Evolutionary conservation across 2,888 invertebrate genomes (phyloP), one percentile per base, ranked within the genome.

Genomic region (Myopa tessellatipennis): DNA sequence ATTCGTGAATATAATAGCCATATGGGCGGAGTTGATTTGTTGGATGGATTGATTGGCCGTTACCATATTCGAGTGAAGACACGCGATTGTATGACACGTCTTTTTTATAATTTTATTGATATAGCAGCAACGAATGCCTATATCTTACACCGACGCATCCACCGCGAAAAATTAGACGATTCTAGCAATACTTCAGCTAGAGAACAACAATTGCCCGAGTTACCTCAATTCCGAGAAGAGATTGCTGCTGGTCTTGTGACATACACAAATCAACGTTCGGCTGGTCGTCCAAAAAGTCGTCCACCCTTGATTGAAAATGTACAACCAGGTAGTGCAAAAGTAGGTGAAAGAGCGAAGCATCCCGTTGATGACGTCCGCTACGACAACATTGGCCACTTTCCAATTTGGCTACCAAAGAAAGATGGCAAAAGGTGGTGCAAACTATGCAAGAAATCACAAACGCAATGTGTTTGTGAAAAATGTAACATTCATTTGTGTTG

Each of bases 401-500:
- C 71, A 36, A 34, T 7, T 8, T 68, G 68, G 68, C 14, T 68
- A 38, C 10, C n/a, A 34, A 80, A 72, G 36, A 72, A 74, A 67
- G 75, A 34, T 69, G 76, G 79, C 67, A 77, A 69, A 69, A 78
- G 67, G 61, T 74, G 70, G 38, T 78, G 75, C 50, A 78, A 75
- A 58, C 40, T 36, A 16, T 60, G 72, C 45, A 78, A 77, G 75
- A 26, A 26, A 26, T 26, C 26, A 26, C 26, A 26, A 26, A 26
- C 26, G 26, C 26, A 26, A 26, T 26, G 26, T 26, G 26, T 26
- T 26, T 26, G 26, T 26, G 26, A 26, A 26, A 26, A 26, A 26
- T 26, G 26, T 72, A 50, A n/a, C 4, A 3, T 76, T 1, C 38
- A 76, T 72, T 78, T 76, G 36, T 78, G 74, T 63, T 70, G 74